Evolutionary conservation across 2,797 vertebrate species (phyloP), one percentile per base, ranked within the genome.

Genomic region (Pachyuromys duprasi): DNA sequence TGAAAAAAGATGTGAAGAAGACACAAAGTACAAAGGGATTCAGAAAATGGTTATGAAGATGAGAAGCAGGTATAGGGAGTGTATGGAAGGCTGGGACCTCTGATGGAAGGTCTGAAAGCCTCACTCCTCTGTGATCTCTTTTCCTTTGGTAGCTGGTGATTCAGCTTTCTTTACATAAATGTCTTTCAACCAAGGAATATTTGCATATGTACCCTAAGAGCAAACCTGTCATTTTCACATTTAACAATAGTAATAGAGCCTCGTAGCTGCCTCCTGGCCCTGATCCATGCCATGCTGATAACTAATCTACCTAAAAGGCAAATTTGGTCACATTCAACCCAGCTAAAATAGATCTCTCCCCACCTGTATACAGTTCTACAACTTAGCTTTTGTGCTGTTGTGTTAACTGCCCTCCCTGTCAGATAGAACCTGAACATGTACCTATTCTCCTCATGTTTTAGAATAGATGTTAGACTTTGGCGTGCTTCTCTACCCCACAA

Each of bases 221-320:
- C 18, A 92, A 67, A 14, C 6, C 42, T 95, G 36, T 20, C 36
- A 14, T 86, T 93, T 95, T 89, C 63, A 60, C 36, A 55, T 31
- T 42, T 89, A 86, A 65, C 6, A 74, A 67, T 5, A 57, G 20
- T 62, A 75, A 55, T 3, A 14, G 49, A 82, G 28, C 67, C 69
- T 24, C 4, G 7, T 53, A 13, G 33, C n/a, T 70, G n/a, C 39
- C 49, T 14, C 24, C n/a, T 39, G 33, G 60, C 49, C 76, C 2
- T 24, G 42, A 22, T 74, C 20, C 4, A 13, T 24, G 55, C 12
- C 42, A 76, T 2, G 31, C 1, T 49, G 57, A n/a, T 26, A 55
- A 31, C 36, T 5, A 69, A 82, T 45, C 57, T n/a, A 80, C 62
- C 65, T 62, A 88, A 96, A 87, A 75, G 63, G 39, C 63, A 94